Base-by-base conservation (phyloP, 2,113 vertebrate genomes). In the Thoracochromis brauschi region DNA sequence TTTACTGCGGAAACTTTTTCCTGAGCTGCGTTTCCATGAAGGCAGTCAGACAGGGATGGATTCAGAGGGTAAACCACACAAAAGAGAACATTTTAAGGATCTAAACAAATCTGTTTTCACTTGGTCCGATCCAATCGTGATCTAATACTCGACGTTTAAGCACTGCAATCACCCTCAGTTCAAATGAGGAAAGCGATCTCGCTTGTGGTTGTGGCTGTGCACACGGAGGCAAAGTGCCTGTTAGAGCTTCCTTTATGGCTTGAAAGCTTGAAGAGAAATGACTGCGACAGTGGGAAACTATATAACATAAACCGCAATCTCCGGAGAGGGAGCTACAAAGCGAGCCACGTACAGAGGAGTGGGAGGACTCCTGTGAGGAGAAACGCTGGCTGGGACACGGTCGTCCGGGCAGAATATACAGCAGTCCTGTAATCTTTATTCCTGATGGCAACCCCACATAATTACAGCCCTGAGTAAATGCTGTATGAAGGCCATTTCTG, bases 381-480 rank as follows among this genome's bases (percentile, higher is more conserved):
- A 85, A 87, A 91, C 57, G 81, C 73, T 60, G 84, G 82, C 89
- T 49, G 12, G 57, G 73, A 53, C 45, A 33, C 82, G 54, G 58
- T 88, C 47, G 21, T 87, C 63, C 51, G 17, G 24, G 49, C 83
- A 85, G 81, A 92, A 92, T 88, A 91, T 90, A 58, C 40, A 82
- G 92, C 86, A 80, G 65, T 83, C 86, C 82, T 88, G 71, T 91
- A 92, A 91, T 95, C 85, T 86, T 40, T 91, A 87, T 90, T 94
- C 91, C 92, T 94, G 87, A 94, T 92, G 94, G 86, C 79, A 88
- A 68, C 82, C 55, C 86, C 86, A 89, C 89, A 92, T 96, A 96
- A 96, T 96, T 95, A 95, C 73, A 96, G 90, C 71, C 87, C 85
- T 82, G 85, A 86, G 90, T 85, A 86, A 95, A 91, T 75, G 90